Evolutionary conservation across 2,888 invertebrate genomes (phyloP).

Genomic region (Andrena flavipes): DNA sequence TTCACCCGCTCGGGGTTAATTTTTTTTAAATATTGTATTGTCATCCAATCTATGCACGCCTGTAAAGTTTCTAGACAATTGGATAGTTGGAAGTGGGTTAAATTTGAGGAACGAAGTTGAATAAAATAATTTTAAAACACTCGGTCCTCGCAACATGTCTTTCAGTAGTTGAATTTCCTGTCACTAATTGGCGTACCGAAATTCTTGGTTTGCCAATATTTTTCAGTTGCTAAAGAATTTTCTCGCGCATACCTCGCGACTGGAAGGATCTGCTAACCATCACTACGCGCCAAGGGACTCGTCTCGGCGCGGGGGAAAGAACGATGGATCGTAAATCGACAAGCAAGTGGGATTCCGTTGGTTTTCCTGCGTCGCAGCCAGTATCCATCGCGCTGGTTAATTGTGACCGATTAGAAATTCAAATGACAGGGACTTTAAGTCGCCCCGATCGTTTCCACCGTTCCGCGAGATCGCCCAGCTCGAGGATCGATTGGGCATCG

Average conservation of each 20-base stretch:
- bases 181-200: no score
- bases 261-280: neutral
- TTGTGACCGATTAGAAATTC: conserved; percentile 58
- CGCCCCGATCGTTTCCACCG: conserved; percentile 18
- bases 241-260: neutral
- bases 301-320: conserved; percentile 19
- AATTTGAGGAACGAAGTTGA: no score
- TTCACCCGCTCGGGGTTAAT: no score
- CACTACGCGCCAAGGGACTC: conserved; percentile 18
- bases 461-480: neutral
- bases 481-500: neutral
- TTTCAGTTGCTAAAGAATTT: conserved; percentile 1
- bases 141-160: no score
- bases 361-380: conserved; percentile 17
- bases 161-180: no score
- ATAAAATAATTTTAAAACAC: no score
- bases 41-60: no score
- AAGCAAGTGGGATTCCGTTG: conserved; percentile 52
- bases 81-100: no score
- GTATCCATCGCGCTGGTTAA: conserved; percentile 33
- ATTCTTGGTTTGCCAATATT: no score
- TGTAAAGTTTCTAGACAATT: no score
- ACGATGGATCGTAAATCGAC: conserved; percentile 50
- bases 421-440: conserved; percentile 32
- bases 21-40: no score